Evolutionary conservation across 1,140 invertebrate species (phyloP).

Genomic region (Gonatopus flavifemur): DNA sequence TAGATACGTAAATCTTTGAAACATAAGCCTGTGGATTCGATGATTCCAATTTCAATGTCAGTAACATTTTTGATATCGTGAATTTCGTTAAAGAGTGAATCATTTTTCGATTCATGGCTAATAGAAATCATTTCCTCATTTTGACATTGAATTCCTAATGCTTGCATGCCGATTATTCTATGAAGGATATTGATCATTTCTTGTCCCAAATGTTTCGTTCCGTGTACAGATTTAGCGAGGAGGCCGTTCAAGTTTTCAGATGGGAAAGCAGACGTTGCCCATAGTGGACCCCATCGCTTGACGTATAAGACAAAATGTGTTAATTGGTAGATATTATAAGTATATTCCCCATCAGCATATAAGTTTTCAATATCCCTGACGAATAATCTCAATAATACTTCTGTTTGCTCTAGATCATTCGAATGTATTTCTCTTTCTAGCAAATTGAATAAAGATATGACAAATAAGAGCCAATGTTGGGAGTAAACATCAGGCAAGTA

Average conservation of each 20-base stretch:
- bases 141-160: conserved; percentile 6
- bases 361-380: conserved; percentile 13
- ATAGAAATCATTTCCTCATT: neutral
- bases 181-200: conserved; percentile 26
- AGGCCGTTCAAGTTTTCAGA: conserved; percentile 31
- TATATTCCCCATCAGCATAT: conserved; percentile 18
- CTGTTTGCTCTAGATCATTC: conserved; percentile 10
- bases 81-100: conserved; percentile 1
- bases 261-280: conserved; percentile 23
- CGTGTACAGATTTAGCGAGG: conserved; percentile 20
- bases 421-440: conserved; percentile 10
- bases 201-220: conserved; percentile 24
- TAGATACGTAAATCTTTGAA: conserved; percentile 13
- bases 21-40: conserved; percentile 1
- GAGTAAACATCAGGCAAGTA: conserved; percentile 21
- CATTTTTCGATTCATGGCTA: neutral
- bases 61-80: neutral
- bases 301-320: conserved; percentile 25
- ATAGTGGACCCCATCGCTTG: conserved; percentile 28
- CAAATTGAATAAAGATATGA: conserved; percentile 12
- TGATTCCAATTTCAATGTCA: neutral
- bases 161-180: conserved; percentile 17
- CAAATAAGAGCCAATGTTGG: conserved; percentile 22
- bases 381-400: conserved; percentile 14
- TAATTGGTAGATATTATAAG: conserved; percentile 29